Base-by-base conservation (phyloP, 2,888 invertebrate genomes). In the Apamea crenata region DNA sequence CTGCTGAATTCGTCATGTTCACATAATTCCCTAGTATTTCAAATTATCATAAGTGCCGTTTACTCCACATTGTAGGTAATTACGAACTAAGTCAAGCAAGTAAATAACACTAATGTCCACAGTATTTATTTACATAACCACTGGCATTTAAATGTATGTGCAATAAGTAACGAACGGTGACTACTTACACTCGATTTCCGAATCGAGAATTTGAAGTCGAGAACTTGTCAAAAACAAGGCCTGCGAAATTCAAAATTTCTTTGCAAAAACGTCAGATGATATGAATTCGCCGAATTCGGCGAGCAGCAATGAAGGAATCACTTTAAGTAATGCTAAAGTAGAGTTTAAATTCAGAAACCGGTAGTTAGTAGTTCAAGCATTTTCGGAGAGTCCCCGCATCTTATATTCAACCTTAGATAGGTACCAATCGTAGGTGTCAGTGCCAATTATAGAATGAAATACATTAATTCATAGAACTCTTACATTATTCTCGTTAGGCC, bases 21-120 rank as follows among this genome's bases (percentile, higher is more conserved):
- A 56, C 74, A 85, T 85, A 85, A 85, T 82, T 71, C 53, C 53
- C 85, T 36, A 71, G 61, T 70, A 85, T 82, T 74, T 80, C 74
- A 74, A 85, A 85, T 85, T 81, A 70, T 40, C n/a, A 8, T 70
- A 74, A 85, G 47, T 81, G 70, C 70, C 73, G 65, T 70, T 82
- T 85, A 84, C 8, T 84, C 84, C 32, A 74, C 53, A 74, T 66
- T 53, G 29, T 40, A 10, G 50, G 71, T 29, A 50, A 83, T 85
- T 85, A 83, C 29, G 44, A 81, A 83, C 56, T 86, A 50, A 82
- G 53, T 68, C 56, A 73, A 56, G 65, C 82, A 76, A 50, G 47
- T 75, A 85, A 82, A 70, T 71, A 84, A 63, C 67, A 32, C n/a
- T 8, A 50, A 66, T 32, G 32, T 47, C 18, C 53, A 53, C 65